Conservation (phyloP, 1,140 invertebrate species). For the Centruroides sculpturatus region DNA sequence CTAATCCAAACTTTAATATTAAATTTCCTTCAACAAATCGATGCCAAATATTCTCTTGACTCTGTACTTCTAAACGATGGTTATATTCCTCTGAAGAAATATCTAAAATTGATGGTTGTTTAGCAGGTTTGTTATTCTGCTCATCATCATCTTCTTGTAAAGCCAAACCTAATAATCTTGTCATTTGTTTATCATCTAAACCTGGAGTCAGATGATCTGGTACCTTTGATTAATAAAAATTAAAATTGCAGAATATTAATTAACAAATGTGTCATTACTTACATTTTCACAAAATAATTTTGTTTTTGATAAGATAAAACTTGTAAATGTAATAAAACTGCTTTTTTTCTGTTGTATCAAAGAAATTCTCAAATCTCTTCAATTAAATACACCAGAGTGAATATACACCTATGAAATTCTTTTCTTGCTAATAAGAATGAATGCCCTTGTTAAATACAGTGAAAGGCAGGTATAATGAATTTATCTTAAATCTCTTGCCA, state of each 20-base stretch:
- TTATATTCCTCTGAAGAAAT: conserved; percentile 27
- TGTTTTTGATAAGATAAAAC: not conserved
- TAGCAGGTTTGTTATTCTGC: conserved; percentile 1
- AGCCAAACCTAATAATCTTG: conserved; percentile 53
- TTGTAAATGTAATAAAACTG: no score
- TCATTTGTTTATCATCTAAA: conserved; percentile 60
- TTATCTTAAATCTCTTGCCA: no score
- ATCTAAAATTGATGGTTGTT: conserved; percentile 18
- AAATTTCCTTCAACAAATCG: conserved; percentile 75
- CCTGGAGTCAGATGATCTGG: conserved; percentile 52
- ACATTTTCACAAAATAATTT: not conserved
- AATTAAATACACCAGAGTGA: no score
- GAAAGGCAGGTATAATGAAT: no score
- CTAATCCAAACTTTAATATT: conserved; percentile 84
- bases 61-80: conserved; percentile 55
- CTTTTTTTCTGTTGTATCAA: no score
- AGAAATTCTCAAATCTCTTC: no score
- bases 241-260: not conserved
- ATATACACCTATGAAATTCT: no score
- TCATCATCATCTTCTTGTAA: conserved; percentile 32
- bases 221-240: no score
- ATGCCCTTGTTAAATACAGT: no score
- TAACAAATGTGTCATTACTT: not conserved
- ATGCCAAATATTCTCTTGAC: conserved; percentile 62
- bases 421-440: no score